Evolutionary conservation across 2,888 invertebrate genomes (phyloP), one percentile per base, ranked within the genome.

Genomic region (Mythimna ferrago): DNA sequence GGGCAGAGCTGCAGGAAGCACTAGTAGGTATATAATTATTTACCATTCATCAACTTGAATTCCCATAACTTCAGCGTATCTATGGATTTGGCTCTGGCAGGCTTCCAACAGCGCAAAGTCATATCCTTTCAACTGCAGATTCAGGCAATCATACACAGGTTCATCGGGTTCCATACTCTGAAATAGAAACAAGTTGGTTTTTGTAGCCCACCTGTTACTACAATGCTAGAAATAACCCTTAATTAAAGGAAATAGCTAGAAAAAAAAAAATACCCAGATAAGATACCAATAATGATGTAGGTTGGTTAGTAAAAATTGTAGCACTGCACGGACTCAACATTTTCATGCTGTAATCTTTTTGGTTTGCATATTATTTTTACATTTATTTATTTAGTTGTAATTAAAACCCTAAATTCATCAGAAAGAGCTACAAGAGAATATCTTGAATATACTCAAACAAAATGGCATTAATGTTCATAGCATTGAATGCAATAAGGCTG

Each of bases 81-180:
- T 97, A 88, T 98, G 98, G 53, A 99, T 95, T 90, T 98, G 98
- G 86, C 97, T 97, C 89, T 98, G 98, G 90, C 97, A 99, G 79
- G 96, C 97, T 94, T 99, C 99, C 68, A 99, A 92, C 7, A 98
- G 88, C 6, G 98, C 97, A 93, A 96, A 99, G 91, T 98, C 98
- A 91, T 99, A 98, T 2, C 99, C 98, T 89, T 97, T 98, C 60
- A 99, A 92, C 93, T 98, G 98, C 35, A 99, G 95, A 92, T 98
- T 98, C 19, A 99, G 89, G 19, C 97, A 96, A 78, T 98, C 97
- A 92, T 98, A 98, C 19, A 97, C 94, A 3, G 98, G 98, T 81
- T 97, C 97, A 92, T 98, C 97, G 0, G 98, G 96, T 92, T 97
- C 97, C 94, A 97, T 94, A 78, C 94, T 94, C 97, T 97, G 89